A percentile compares a stretch with the other conserved stretches of the same genome.
phyloP scores from a whole-genome alignment of 2,113 vertebrate genomes.

The Erythrocebus patas region DNA sequence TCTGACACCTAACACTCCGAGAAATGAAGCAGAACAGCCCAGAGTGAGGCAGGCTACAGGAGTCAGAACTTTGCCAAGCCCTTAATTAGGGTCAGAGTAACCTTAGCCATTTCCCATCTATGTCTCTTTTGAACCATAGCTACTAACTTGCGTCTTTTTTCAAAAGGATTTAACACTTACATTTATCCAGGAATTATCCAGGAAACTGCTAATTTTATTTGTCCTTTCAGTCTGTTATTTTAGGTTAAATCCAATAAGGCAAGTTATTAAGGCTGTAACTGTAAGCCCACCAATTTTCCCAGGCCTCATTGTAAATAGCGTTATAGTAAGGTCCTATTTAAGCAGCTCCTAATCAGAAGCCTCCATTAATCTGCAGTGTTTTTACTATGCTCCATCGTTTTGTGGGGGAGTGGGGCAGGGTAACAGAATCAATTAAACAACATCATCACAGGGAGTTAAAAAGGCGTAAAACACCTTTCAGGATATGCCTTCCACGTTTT shows the following conservation, averaged over 20 bases:
- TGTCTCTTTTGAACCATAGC: neutral
- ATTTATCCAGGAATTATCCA: conserved; percentile 53
- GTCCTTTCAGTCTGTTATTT: conserved; percentile 70
- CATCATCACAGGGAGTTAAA: neutral
- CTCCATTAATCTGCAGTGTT: conserved; percentile 12
- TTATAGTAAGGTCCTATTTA: conserved; percentile 1
- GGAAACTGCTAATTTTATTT: conserved; percentile 74
- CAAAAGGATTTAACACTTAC: conserved; percentile 45
- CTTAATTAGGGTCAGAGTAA: neutral
- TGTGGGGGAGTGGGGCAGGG: rapidly evolving
- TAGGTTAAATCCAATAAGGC: conserved; percentile 68
- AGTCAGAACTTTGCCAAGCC: neutral
- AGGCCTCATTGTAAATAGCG: conserved; percentile 30
- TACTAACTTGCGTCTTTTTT: neutral
- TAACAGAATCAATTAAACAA: neutral
- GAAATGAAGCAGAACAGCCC: neutral
- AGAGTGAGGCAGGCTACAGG: neutral
- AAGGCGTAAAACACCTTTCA: neutral
- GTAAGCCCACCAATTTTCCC: conserved; percentile 66
- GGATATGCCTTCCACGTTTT: neutral
- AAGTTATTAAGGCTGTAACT: conserved; percentile 71
- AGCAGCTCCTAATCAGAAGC: conserved; percentile 25
- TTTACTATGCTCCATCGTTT: neutral
- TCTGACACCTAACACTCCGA: neutral
- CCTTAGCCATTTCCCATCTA: neutral